phyloP scores from a whole-genome alignment of 2,113 vertebrate genomes.

The Trematocara zebra region DNA sequence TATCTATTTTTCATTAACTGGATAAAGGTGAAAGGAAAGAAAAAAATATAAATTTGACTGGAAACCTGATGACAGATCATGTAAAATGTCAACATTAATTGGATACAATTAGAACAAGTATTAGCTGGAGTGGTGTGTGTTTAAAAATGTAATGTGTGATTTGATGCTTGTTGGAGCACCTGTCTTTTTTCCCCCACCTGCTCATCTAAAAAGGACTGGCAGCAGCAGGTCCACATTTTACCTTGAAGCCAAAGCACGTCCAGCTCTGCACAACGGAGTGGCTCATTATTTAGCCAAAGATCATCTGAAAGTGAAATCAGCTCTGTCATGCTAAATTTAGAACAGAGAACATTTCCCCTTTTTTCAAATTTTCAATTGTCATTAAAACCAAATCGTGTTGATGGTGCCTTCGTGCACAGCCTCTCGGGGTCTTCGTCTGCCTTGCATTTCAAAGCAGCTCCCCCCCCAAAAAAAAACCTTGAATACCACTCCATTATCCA shows the following conservation, averaged over 20 bases:
- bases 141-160: background rate
- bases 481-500: slow-evolving; percentile 43
- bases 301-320: slow-evolving; percentile 18
- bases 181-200: background rate
- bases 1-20: background rate
- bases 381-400: slow-evolving; percentile 31
- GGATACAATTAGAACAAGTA: background rate
- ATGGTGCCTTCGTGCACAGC: background rate
- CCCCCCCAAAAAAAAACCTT: background rate
- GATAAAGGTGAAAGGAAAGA: background rate
- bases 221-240: background rate
- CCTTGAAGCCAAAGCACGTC: background rate
- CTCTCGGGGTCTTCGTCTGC: background rate
- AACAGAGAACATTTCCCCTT: slow-evolving; percentile 28
- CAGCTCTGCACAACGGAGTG: background rate
- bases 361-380: slow-evolving; percentile 35
- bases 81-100: background rate
- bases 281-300: slow-evolving; percentile 29
- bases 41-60: background rate
- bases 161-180: background rate
- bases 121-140: background rate
- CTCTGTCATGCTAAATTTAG: slow-evolving; percentile 31
- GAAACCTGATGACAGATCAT: background rate
- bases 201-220: background rate
- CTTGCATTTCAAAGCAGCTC: slow-evolving; percentile 50